Evolutionary conservation across 2,888 invertebrate genomes (phyloP).

Genomic region (Amphipyra tragopoginis): DNA sequence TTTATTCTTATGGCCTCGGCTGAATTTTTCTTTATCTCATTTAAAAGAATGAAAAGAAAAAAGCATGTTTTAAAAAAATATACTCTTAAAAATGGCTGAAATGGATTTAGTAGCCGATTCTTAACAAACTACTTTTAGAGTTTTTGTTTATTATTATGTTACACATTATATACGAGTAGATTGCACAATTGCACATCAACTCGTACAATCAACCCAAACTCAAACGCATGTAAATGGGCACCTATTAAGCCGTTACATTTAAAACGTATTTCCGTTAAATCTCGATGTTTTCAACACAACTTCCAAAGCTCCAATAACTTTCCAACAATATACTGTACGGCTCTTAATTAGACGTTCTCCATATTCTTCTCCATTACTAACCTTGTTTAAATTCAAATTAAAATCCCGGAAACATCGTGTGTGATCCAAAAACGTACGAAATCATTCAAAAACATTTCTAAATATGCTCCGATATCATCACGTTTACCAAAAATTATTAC

Average conservation of each 20-base stretch:
- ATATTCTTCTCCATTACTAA: conserved; percentile 46
- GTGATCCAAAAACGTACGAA: conserved; percentile 72
- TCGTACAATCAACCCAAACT: conserved; percentile 25
- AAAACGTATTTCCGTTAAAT: conserved; percentile 41
- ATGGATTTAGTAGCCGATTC: too few species aligned
- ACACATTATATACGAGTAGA: too few species aligned
- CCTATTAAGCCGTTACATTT: conserved; percentile 40
- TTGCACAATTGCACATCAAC: neutral
- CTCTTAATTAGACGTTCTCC: conserved; percentile 54
- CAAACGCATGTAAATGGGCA: conserved; percentile 21
- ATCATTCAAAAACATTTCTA: conserved; percentile 66
- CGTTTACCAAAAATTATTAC: conserved; percentile 71
- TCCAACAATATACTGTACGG: conserved; percentile 48
- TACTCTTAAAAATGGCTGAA: too few species aligned
- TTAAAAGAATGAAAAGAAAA: too few species aligned
- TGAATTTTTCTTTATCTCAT: too few species aligned
- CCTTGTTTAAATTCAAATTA: conserved; percentile 63
- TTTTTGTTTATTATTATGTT: too few species aligned
- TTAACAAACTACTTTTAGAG: too few species aligned
- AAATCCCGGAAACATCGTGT: conserved; percentile 81
- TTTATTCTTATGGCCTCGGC: too few species aligned
- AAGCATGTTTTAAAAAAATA: too few species aligned
- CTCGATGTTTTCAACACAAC: conserved; percentile 47
- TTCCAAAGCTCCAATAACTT: conserved; percentile 60
- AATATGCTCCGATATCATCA: conserved; percentile 77